These are phyloP conservation scores for Creontiades dilutus DNA, from an alignment of 2,888 invertebrate species.

Conservation along the genomic window DNA sequence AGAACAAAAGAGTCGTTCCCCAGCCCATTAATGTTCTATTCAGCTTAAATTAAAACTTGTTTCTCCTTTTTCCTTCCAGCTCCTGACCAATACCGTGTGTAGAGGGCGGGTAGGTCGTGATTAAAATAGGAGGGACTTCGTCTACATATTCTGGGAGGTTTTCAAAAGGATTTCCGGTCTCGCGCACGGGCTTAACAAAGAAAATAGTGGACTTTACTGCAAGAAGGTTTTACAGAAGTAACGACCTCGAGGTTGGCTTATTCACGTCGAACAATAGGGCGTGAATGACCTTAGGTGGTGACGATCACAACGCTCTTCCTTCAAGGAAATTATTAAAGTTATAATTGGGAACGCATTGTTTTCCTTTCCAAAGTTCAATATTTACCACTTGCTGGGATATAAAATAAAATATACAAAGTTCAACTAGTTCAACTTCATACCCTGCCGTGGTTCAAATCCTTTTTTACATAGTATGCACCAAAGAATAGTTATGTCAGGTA, in stretches of 20 bases:
- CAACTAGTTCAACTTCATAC: no score
- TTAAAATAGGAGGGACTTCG: background rate
- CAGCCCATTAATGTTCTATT: constrained; percentile 60
- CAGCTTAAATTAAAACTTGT: constrained; percentile 58
- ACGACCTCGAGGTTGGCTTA: background rate
- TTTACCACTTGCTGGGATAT: no score
- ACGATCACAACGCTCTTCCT: no score
- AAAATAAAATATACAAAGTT: no score
- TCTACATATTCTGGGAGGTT: background rate
- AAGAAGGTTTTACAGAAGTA: background rate
- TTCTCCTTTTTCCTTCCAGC: constrained; percentile 9
- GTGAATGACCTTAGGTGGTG: no score
- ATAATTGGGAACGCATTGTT: no score
- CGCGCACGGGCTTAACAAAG: background rate
- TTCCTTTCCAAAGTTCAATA: no score
- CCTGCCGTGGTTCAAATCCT: no score
- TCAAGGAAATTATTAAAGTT: no score
- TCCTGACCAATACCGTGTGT: constrained; percentile 3
- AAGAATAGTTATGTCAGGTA: no score
- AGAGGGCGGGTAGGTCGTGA: background rate
- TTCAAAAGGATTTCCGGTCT: background rate
- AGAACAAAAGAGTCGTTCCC: constrained; percentile 57
- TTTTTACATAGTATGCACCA: no score
- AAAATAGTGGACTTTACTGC: constrained; percentile 4
- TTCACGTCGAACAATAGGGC: no score